Conservation (phyloP, 2,888 invertebrate species). For the Xiphydria camelus region DNA sequence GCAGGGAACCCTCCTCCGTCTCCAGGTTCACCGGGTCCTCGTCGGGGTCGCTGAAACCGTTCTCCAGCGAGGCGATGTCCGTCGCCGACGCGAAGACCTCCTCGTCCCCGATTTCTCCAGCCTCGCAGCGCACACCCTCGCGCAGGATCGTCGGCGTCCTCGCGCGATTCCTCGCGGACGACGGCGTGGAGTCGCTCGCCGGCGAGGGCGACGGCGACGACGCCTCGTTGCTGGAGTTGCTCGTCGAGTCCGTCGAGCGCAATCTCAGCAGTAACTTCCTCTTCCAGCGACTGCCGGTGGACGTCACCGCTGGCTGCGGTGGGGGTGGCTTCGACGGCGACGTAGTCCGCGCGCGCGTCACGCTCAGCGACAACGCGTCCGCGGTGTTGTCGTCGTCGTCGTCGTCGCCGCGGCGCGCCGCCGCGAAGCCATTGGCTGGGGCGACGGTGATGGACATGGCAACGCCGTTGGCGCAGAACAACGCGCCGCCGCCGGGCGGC, state of each 20-base stretch:
- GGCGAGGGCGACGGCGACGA: conserved; percentile 41
- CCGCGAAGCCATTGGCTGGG: conserved; percentile 25
- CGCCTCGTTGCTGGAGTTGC: conserved; percentile 38
- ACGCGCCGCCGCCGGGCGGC: conserved; percentile 18
- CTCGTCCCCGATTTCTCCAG: neutral
- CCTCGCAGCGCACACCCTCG: neutral
- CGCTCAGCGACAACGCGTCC: neutral
- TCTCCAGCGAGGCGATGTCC: conserved; percentile 43
- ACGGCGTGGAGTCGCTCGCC: conserved; percentile 24
- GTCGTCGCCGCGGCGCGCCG: conserved; percentile 22
- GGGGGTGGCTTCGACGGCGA: conserved; percentile 25
- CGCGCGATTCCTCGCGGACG: conserved; percentile 24
- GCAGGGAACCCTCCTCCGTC: conserved; percentile 56
- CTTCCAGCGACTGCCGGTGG: conserved; percentile 61
- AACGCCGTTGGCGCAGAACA: conserved; percentile 18
- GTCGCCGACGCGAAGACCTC: conserved; percentile 30
- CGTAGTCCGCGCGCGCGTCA: neutral
- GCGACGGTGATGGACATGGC: conserved; percentile 15
- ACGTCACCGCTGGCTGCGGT: conserved; percentile 31
- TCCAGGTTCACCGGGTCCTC: conserved; percentile 52
- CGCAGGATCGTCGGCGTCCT: conserved; percentile 10
- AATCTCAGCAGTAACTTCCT: conserved; percentile 62
- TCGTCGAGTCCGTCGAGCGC: conserved; percentile 57
- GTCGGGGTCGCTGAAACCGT: conserved; percentile 44
- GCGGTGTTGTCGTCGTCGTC: conserved; percentile 4